Conservation (phyloP, 2,113 vertebrate species). For the Carollia perspicillata region DNA sequence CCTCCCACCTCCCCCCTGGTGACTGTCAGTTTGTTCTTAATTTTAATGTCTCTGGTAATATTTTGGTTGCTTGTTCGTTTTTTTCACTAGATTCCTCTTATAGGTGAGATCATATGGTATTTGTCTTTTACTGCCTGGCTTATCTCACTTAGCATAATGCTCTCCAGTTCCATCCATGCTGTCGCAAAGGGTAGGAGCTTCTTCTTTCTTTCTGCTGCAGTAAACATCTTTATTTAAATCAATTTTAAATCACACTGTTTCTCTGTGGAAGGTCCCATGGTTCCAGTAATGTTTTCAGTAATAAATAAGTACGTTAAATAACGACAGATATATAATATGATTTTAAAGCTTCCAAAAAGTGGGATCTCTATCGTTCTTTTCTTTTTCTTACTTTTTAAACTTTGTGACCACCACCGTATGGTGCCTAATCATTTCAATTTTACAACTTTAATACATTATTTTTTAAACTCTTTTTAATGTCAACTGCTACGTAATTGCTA, state of each 20-base stretch:
- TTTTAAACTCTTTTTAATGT: not conserved
- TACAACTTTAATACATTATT: not conserved
- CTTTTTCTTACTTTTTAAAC: not conserved
- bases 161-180: too few relatives aligned
- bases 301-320: not conserved
- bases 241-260: constrained; percentile 1
- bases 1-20: too few relatives aligned
- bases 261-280: not conserved
- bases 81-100: too few relatives aligned
- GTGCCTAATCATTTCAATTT: not conserved
- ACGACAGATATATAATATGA: not conserved
- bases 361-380: not conserved
- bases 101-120: too few relatives aligned
- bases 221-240: not conserved
- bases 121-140: too few relatives aligned
- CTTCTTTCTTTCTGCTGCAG: too few relatives aligned
- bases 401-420: not conserved
- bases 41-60: too few relatives aligned
- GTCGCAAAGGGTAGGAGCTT: too few relatives aligned
- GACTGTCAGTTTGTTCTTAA: too few relatives aligned
- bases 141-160: too few relatives aligned
- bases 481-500: not conserved
- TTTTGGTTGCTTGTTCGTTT: too few relatives aligned
- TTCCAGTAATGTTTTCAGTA: not conserved
- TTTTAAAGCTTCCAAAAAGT: not conserved